Conservation (phyloP, 2,113 vertebrate species). For the Cryptotis parvus region DNA sequence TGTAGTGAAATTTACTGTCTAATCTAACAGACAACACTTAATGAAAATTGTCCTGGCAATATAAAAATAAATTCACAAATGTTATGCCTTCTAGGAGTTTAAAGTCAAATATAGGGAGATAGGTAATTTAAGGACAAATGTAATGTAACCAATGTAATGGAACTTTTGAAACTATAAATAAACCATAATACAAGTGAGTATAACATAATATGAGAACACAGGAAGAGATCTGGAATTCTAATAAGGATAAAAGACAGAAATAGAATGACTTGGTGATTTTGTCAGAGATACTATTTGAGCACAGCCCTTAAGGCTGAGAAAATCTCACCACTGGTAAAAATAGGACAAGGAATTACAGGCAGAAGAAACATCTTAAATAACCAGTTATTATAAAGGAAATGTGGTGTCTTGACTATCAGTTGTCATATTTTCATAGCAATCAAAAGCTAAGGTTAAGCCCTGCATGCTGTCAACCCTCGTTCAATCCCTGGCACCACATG, state of each 20-base stretch:
- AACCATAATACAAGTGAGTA: background rate
- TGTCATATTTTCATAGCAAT: background rate
- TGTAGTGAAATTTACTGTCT: background rate
- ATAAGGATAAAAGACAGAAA: conserved; percentile 7
- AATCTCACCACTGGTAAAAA: background rate
- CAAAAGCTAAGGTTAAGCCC: background rate
- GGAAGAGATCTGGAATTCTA: background rate
- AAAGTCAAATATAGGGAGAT: background rate
- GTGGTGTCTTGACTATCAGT: background rate
- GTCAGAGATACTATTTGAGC: background rate
- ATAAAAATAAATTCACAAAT: conserved; percentile 22
- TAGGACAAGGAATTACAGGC: conserved; percentile 25
- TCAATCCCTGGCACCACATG: too few relatives aligned
- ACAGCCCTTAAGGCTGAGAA: background rate
- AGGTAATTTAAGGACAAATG: background rate
- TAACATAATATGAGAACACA: background rate
- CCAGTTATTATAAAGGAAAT: background rate
- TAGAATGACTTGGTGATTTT: background rate
- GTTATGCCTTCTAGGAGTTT: background rate
- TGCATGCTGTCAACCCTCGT: too few relatives aligned
- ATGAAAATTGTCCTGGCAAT: conserved; percentile 27
- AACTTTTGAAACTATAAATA: conserved; percentile 28
- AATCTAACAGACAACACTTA: conserved; percentile 47
- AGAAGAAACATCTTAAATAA: conserved; percentile 36
- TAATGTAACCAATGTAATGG: background rate